A percentile compares a stretch with the other conserved stretches of the same genome.
Conservation (phyloP, 2,797 vertebrate species). For the Chiloscyllium punctatum region DNA sequence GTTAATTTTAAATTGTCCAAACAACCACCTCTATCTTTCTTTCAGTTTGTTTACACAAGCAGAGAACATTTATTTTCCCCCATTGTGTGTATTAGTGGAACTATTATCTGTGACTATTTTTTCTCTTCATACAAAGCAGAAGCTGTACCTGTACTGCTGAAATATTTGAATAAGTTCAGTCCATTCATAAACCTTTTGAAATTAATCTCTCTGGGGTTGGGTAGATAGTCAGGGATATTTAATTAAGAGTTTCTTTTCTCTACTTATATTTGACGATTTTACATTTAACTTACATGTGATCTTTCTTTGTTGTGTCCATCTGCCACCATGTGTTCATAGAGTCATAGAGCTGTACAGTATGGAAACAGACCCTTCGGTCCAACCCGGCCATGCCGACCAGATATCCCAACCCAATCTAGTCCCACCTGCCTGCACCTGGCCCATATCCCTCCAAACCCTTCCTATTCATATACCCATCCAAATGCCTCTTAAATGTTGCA, state of each 20-base stretch:
- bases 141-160: not conserved
- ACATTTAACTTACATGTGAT: not conserved
- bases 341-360: no score
- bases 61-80: slow-evolving; percentile 41
- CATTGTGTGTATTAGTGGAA: not conserved
- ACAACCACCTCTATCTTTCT: not conserved
- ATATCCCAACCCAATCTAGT: no score
- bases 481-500: no score
- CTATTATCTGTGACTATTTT: not conserved
- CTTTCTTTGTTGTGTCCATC: not conserved
- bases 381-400: no score
- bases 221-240: no score
- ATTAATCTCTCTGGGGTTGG: not conserved
- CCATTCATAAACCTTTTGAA: not conserved
- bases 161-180: not conserved
- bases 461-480: no score
- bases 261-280: not conserved
- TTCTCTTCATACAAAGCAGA: not conserved
- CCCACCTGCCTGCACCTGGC: no score
- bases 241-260: not conserved
- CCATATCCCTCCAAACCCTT: no score
- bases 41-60: slow-evolving; percentile 38
- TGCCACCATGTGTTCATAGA: not conserved
- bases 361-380: no score
- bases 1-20: no score